Evolutionary conservation across 2,888 invertebrate genomes (phyloP), one percentile per base, ranked within the genome.

Genomic region (Teleiodes luculella): DNA sequence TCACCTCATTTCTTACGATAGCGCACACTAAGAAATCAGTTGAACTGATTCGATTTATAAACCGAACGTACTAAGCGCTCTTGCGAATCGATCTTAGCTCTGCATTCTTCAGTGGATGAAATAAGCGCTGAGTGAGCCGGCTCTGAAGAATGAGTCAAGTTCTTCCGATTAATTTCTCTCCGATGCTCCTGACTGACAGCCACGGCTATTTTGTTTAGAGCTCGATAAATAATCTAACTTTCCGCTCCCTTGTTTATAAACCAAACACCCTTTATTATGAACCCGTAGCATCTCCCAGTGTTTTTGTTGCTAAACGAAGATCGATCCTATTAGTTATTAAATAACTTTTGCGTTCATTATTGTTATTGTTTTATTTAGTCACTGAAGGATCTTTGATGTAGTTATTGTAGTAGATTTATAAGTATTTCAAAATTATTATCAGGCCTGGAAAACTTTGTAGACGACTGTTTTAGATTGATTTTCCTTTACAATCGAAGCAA

Each of bases 221-320:
- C 64, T 67, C 61, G 61, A 72, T 72, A 71, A 80, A 76, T 74
- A 73, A 65, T 67, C 58, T 65, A 68, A 60, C 66, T 67, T 52
- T 58, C 49, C 57, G 59, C 64, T 71, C 80, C 76, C 78, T 80
- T 82, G 67, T 69, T 66, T 64, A 73, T 63, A 63, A 77, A 82
- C 81, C 72, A 80, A 58, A 58, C 66, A 33, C 39, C 39, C 58
- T 61, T 64, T 67, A 61, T 60, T 57, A 59, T 58, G 43, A 55
- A 57, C 57, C 62, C 41, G 48, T 8, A 58, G 61, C 55, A 57
- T 63, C 68, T 65, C 64, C 68, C 58, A 72, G 67, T 81, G 75
- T 80, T 83, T 78, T 78, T 70, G 59, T 74, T 73, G 70, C 66
- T 64, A 68, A 67, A 72, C 67, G 70, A 35, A 24, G 11, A 61